A percentile compares a stretch with the other conserved stretches of the same genome.
phyloP scores from a whole-genome alignment of 2,113 vertebrate genomes.

The Gyps fulvus region DNA sequence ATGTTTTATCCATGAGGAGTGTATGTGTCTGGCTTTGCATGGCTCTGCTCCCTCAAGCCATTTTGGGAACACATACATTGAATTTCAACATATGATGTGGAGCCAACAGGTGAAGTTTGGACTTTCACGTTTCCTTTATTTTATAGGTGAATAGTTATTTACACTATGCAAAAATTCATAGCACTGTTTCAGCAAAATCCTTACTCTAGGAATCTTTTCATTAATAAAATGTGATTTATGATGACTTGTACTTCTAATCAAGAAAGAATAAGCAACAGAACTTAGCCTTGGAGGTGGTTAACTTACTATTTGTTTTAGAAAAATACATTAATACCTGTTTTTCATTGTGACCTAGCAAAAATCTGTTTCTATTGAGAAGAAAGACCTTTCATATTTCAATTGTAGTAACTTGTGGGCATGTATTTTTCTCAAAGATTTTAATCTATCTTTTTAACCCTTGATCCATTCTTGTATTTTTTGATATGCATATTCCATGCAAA shows the following conservation, averaged over 20 bases:
- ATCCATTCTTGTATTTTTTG: background rate
- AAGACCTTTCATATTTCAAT: background rate
- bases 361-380: background rate
- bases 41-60: background rate
- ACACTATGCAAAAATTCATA: background rate
- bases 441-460: background rate
- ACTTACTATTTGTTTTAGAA: background rate
- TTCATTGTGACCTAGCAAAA: background rate
- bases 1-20: background rate
- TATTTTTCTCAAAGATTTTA: background rate
- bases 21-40: background rate
- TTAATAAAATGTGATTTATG: background rate
- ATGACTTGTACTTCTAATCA: background rate
- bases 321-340: background rate
- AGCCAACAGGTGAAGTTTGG: background rate
- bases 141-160: background rate
- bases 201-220: background rate
- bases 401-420: background rate
- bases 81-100: background rate
- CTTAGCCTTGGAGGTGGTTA: background rate
- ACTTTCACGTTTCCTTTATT: background rate
- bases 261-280: background rate
- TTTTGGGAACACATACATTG: rapidly evolving
- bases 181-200: background rate
- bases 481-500: background rate